Evolutionary conservation across 2,113 vertebrate species (phyloP).

Genomic region (Todiramphus saurophagus): DNA sequence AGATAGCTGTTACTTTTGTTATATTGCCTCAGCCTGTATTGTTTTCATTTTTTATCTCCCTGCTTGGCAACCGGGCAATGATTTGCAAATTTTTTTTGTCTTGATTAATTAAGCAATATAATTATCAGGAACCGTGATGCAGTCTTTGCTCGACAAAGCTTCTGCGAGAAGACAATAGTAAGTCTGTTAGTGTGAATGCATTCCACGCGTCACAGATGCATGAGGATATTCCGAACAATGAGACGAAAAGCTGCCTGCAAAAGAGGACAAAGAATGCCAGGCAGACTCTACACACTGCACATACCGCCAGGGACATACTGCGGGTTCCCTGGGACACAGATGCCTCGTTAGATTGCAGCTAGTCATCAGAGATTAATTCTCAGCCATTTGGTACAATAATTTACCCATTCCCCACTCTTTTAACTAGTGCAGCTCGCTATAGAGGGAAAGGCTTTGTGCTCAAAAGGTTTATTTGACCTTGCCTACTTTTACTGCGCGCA

Average conservation of each 20-base stretch:
- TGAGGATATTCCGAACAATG: slow-evolving; percentile 85
- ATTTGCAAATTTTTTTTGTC: slow-evolving; percentile 87
- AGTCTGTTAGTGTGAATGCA: slow-evolving; percentile 86
- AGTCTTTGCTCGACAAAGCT: slow-evolving; percentile 83
- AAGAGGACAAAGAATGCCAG: slow-evolving; percentile 81
- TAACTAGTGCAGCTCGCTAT: slow-evolving; percentile 73
- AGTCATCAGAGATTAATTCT: slow-evolving; percentile 86
- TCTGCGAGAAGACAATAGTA: slow-evolving; percentile 82
- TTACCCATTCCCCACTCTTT: slow-evolving; percentile 81
- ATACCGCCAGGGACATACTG: slow-evolving; percentile 83
- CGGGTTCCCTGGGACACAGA: slow-evolving; percentile 84
- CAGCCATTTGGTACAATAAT: slow-evolving; percentile 86
- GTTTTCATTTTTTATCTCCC: slow-evolving; percentile 83
- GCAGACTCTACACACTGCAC: slow-evolving; percentile 78
- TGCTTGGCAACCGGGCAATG: slow-evolving; percentile 83
- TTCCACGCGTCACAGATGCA: slow-evolving; percentile 87
- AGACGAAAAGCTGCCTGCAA: slow-evolving; percentile 82
- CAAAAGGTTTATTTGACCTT: slow-evolving; percentile 74
- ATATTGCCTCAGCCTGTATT: slow-evolving; percentile 81
- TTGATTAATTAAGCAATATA: slow-evolving; percentile 90
- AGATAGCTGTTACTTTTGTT: slow-evolving; percentile 85
- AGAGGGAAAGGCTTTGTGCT: slow-evolving; percentile 72
- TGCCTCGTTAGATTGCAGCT: slow-evolving; percentile 84
- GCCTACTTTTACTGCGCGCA: slow-evolving; percentile 56
- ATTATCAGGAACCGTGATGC: slow-evolving; percentile 83